phyloP scores from a whole-genome alignment of 2,113 vertebrate species.

The Psittacula cyanocephala region DNA sequence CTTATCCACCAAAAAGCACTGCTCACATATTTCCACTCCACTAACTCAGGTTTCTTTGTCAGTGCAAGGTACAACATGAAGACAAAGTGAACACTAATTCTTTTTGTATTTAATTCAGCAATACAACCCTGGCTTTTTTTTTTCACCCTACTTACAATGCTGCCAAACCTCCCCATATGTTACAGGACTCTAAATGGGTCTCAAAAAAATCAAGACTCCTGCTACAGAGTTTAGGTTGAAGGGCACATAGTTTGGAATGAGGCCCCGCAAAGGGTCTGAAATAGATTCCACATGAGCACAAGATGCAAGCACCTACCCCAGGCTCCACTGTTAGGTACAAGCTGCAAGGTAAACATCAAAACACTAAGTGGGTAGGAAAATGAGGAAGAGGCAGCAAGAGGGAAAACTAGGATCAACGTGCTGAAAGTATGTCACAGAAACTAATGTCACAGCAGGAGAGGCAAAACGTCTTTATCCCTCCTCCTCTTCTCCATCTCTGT shows the following conservation, averaged over 20 bases:
- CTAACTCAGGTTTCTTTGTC: background rate
- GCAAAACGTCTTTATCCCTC: background rate
- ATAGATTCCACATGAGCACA: constrained; percentile 54
- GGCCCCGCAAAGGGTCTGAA: constrained; percentile 52
- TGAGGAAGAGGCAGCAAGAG: background rate
- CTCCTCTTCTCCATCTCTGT: background rate
- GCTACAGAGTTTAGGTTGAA: constrained; percentile 48
- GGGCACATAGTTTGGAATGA: constrained; percentile 57
- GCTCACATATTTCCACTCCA: accelerated
- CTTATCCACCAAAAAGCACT: background rate
- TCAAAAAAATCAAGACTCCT: background rate
- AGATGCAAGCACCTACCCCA: background rate
- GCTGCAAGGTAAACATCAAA: background rate
- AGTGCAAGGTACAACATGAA: background rate
- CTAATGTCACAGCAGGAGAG: background rate
- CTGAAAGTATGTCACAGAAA: background rate
- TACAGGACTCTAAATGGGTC: background rate
- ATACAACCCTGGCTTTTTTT: background rate
- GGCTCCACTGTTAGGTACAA: background rate
- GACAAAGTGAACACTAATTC: background rate
- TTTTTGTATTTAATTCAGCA: background rate
- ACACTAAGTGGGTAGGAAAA: background rate
- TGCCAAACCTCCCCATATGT: constrained; percentile 3
- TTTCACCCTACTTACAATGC: background rate
- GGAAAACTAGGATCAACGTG: background rate